These are phyloP conservation scores for Macrophya alboannulata DNA, from an alignment of 2,888 invertebrate species.

Conservation along the genomic window DNA sequence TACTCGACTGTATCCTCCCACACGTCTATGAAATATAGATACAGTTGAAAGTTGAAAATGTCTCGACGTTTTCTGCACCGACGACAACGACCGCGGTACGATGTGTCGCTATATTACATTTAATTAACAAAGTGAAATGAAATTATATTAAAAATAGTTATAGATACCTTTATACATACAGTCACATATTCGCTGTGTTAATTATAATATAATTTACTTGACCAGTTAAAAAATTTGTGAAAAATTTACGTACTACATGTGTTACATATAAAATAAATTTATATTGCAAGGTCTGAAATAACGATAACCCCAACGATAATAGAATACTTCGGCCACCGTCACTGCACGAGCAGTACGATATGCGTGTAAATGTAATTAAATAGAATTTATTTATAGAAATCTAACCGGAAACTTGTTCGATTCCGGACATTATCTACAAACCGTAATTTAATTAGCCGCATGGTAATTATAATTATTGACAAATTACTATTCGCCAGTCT, in stretches of 20 bases:
- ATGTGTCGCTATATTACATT: background rate
- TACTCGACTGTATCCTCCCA: slow-evolving; percentile 36
- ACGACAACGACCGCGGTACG: background rate
- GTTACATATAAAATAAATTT: too few relatives aligned
- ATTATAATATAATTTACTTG: background rate
- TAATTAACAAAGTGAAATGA: slow-evolving; percentile 25
- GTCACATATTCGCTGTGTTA: background rate
- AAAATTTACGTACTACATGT: too few relatives aligned
- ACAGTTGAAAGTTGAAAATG: slow-evolving; percentile 32
- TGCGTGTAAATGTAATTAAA: background rate
- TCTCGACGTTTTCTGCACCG: background rate
- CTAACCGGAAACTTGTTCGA: background rate
- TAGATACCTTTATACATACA: background rate
- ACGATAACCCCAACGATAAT: background rate
- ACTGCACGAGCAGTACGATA: background rate
- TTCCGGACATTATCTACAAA: background rate
- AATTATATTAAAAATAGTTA: background rate
- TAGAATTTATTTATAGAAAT: background rate
- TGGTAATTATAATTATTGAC: background rate
- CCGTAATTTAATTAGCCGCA: background rate
- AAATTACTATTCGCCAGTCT: background rate
- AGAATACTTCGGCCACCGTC: background rate
- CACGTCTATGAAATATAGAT: background rate
- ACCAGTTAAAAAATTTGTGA: too few relatives aligned
- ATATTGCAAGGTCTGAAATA: background rate